phyloP scores from a whole-genome alignment of 2,888 invertebrate genomes.

The Drosophila infuscata region DNA sequence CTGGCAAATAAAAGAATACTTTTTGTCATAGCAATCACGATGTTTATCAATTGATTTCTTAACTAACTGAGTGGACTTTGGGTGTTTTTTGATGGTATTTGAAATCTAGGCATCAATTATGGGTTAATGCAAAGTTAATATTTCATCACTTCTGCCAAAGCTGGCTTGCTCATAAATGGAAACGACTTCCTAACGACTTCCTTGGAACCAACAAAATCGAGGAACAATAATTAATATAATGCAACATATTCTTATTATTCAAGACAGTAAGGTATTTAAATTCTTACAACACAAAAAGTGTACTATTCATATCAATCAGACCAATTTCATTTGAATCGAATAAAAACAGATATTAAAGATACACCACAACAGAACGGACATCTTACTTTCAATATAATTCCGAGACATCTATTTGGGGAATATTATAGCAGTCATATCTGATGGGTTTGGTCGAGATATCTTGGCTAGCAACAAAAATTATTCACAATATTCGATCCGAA shows the following conservation, averaged over 20 bases:
- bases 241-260: not conserved
- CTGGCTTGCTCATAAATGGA: not conserved
- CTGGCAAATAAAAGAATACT: constrained; percentile 2
- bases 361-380: not conserved
- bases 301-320: not conserved
- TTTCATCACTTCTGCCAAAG: not conserved
- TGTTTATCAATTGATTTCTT: not conserved
- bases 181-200: too few species aligned
- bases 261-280: not conserved
- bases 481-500: too few species aligned
- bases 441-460: not conserved
- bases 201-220: not conserved
- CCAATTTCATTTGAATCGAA: not conserved
- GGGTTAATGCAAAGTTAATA: not conserved
- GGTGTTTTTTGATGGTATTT: not conserved
- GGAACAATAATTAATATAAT: not conserved
- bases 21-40: not conserved
- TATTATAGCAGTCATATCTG: not conserved
- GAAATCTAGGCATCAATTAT: not conserved
- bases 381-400: not conserved
- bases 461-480: not conserved
- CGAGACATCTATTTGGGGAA: not conserved
- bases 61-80: not conserved
- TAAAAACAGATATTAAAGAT: not conserved
- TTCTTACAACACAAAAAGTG: not conserved